Percentiles rank a stretch among this genome's conserved stretches.
These are phyloP conservation scores for Limulus polyphemus DNA, from an alignment of 2,888 invertebrate genomes.

Conservation along the genomic window DNA sequence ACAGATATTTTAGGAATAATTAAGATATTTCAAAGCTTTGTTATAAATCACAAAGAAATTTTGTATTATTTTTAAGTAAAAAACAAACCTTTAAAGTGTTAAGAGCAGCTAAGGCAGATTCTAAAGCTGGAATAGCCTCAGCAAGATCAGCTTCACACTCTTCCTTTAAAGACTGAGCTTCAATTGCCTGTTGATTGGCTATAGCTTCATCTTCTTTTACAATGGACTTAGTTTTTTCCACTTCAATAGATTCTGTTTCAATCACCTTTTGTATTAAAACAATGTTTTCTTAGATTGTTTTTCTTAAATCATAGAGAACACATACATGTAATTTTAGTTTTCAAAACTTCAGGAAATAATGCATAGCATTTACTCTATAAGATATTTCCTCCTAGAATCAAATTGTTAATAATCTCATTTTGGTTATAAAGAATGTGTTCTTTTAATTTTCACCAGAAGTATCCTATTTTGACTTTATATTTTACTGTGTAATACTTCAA, in stretches of 20 bases:
- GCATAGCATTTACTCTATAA: background rate
- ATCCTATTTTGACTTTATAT: no score
- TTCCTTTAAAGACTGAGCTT: slow-evolving; percentile 89
- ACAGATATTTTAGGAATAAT: background rate
- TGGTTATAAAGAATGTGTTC: no score
- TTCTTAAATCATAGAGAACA: no score
- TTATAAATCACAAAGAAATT: background rate
- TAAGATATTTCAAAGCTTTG: no score
- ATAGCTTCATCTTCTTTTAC: slow-evolving; percentile 84
- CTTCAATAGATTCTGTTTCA: slow-evolving; percentile 85
- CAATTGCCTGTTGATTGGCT: slow-evolving; percentile 80
- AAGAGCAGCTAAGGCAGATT: slow-evolving; percentile 76
- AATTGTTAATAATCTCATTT: no score
- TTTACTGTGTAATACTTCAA: no score
- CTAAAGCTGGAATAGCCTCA: slow-evolving; percentile 86
- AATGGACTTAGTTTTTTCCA: slow-evolving; percentile 87
- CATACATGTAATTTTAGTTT: background rate
- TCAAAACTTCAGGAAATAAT: background rate
- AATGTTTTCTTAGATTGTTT: no score
- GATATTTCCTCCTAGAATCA: no score
- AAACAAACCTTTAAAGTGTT: slow-evolving; percentile 60
- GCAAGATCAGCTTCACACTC: slow-evolving; percentile 94
- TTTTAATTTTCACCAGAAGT: no score
- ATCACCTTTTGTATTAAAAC: slow-evolving; percentile 46
- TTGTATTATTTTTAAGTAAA: no score